Evolutionary conservation across 2,113 vertebrate species (phyloP).

Genomic region (Setophaga kirtlandii): DNA sequence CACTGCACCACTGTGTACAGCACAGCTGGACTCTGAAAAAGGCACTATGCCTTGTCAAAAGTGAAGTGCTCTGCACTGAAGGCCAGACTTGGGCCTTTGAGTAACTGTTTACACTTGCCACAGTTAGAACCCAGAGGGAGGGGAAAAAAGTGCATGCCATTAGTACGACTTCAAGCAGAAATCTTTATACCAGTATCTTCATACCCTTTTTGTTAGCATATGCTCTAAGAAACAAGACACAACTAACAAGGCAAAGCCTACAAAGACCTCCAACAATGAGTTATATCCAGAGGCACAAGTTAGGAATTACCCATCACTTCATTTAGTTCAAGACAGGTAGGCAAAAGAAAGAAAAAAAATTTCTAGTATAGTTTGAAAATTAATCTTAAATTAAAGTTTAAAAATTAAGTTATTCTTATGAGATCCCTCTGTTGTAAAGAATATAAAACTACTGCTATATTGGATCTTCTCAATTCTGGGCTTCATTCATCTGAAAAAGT

Average conservation of each 20-base stretch:
- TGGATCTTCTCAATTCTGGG: neutral
- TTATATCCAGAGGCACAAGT: neutral
- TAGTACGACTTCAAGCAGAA: neutral
- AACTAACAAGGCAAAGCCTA: neutral
- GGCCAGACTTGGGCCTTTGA: neutral
- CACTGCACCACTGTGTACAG: accelerated
- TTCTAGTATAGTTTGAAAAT: neutral
- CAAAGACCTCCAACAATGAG: neutral
- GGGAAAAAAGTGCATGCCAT: neutral
- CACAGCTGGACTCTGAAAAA: neutral
- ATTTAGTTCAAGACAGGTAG: neutral
- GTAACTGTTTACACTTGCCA: neutral
- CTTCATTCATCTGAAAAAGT: neutral
- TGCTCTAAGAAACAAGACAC: neutral
- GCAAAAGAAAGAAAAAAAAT: neutral
- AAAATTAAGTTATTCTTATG: neutral
- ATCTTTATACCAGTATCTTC: neutral
- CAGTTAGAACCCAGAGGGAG: neutral
- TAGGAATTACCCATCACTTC: neutral
- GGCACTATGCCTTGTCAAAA: neutral
- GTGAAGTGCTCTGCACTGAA: neutral
- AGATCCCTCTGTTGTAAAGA: neutral
- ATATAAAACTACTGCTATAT: neutral
- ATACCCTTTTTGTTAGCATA: neutral
- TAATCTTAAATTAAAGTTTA: neutral